These are phyloP conservation scores for Montipora sp. DNA, from an alignment of 64 coral and sea anemone species.

Conservation along the genomic window DNA sequence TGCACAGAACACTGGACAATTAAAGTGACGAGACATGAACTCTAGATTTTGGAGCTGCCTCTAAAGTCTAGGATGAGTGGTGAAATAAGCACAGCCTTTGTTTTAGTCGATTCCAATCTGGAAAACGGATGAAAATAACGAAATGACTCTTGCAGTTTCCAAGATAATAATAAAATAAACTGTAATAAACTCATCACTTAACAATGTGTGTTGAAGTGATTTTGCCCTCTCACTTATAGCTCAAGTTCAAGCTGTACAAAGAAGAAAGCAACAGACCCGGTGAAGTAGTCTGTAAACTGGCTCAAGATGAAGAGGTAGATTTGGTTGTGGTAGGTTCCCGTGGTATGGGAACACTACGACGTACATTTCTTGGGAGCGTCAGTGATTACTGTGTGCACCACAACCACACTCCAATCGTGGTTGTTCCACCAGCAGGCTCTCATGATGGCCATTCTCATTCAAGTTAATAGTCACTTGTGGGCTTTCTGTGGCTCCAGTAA, in stretches of 20 bases:
- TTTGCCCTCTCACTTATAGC: slow-evolving; percentile 28
- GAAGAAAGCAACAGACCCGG: slow-evolving; percentile 80
- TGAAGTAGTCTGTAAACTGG: slow-evolving; percentile 71
- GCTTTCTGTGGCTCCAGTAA: too few relatives aligned
- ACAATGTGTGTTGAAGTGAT: not conserved
- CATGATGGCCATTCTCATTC: slow-evolving; percentile 23
- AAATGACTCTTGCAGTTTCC: too few relatives aligned
- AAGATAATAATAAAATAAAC: too few relatives aligned
- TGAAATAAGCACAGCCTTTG: too few relatives aligned
- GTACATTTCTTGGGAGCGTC: slow-evolving; percentile 80
- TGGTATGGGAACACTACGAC: slow-evolving; percentile 69
- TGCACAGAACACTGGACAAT: too few relatives aligned
- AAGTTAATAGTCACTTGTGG: not conserved
- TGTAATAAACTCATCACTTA: not conserved
- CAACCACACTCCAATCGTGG: slow-evolving; percentile 58
- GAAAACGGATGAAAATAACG: too few relatives aligned
- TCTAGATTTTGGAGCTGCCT: too few relatives aligned
- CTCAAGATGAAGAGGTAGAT: slow-evolving; percentile 53
- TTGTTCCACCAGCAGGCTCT: slow-evolving; percentile 45
- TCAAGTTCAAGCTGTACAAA: slow-evolving; percentile 73
- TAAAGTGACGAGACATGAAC: too few relatives aligned
- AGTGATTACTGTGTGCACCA: slow-evolving; percentile 85
- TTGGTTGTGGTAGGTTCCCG: slow-evolving; percentile 71
- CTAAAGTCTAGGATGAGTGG: too few relatives aligned
- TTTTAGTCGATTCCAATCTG: too few relatives aligned